phyloP scores from a whole-genome alignment of 1,140 invertebrate species.

The Meloidogyne exigua region DNA sequence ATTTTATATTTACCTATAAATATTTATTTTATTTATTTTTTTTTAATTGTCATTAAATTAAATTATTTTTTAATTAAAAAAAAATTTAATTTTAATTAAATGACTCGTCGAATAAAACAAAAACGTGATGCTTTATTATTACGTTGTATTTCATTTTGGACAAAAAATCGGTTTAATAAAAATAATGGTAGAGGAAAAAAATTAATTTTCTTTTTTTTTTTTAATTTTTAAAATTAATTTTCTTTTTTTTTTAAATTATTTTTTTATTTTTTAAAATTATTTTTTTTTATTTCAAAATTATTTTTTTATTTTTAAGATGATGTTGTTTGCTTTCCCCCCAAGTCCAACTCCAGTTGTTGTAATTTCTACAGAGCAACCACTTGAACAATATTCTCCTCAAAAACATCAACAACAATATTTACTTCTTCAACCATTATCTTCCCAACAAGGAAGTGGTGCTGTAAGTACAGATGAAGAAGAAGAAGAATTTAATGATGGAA shows the following conservation, averaged over 20 bases:
- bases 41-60: too few species aligned
- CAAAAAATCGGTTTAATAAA: neutral
- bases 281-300: neutral
- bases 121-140: slow-evolving; percentile 2
- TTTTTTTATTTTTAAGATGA: neutral
- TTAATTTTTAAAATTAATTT: neutral
- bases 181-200: neutral
- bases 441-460: neutral
- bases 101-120: neutral
- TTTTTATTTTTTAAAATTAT: neutral
- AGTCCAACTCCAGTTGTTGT: neutral
- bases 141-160: slow-evolving; percentile 2
- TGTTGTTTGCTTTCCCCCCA: neutral
- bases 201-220: too few species aligned
- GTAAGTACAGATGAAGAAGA: slow-evolving; percentile 19
- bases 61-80: too few species aligned
- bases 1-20: too few species aligned
- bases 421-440: neutral
- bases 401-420: neutral
- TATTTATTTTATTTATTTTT: too few species aligned
- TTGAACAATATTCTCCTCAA: neutral
- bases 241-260: neutral
- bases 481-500: slow-evolving; percentile 16
- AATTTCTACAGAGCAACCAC: neutral
- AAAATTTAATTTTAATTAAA: neutral